phyloP scores from a whole-genome alignment of 2,113 vertebrate genomes.

The Rhinoderma darwinii region DNA sequence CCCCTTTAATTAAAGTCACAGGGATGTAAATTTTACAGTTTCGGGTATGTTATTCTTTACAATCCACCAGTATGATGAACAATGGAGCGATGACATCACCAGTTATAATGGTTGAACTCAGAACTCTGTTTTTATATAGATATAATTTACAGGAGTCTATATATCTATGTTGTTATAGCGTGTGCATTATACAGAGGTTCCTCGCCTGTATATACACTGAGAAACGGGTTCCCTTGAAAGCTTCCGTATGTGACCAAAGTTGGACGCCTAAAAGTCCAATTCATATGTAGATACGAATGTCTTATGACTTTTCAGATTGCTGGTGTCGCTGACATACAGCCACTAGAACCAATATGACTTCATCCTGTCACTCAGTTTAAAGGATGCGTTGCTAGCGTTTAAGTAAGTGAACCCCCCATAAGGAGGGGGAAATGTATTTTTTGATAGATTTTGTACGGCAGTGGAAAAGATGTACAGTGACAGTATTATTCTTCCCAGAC shows the following conservation, averaged over 20 bases:
- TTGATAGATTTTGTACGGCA: slow-evolving; percentile 4
- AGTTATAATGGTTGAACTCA: neutral
- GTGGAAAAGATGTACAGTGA: slow-evolving; percentile 24
- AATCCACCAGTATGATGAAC: neutral
- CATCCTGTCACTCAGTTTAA: slow-evolving; percentile 26
- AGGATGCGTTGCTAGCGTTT: slow-evolving; percentile 17
- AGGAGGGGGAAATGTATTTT: neutral
- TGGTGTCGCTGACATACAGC: neutral
- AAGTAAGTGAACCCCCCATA: slow-evolving; percentile 13
- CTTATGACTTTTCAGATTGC: neutral
- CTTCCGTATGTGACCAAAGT: slow-evolving; percentile 37
- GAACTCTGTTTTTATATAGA: neutral
- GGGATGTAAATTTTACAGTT: neutral
- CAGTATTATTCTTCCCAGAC: slow-evolving; percentile 52
- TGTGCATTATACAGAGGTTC: neutral
- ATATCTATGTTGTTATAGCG: neutral
- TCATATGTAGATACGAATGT: neutral
- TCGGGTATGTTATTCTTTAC: neutral
- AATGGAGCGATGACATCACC: neutral
- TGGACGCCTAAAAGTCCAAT: neutral
- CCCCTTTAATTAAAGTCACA: neutral
- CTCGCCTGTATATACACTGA: neutral
- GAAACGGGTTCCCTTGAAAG: slow-evolving; percentile 28
- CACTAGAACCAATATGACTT: neutral
- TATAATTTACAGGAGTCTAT: neutral